These are phyloP conservation scores for Platerodrilus igneus DNA, from an alignment of 2,888 invertebrate genomes.

Conservation along the genomic window DNA sequence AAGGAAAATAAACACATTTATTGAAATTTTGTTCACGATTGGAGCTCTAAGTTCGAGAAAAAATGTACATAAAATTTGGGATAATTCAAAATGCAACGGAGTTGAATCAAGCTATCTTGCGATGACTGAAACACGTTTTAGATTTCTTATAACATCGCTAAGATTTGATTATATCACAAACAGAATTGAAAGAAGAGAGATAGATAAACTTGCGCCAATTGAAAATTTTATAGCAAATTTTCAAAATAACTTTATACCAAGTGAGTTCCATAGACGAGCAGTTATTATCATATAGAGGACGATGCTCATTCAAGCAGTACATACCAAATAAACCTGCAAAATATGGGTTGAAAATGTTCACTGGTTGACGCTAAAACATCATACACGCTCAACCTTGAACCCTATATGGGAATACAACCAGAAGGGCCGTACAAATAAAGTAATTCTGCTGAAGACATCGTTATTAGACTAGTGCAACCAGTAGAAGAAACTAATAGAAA, in stretches of 20 bases:
- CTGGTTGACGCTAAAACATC: slow-evolving; percentile 25
- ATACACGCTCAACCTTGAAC: slow-evolving; percentile 30
- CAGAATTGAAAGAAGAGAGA: slow-evolving; percentile 11
- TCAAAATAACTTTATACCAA: slow-evolving; percentile 21
- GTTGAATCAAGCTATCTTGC: too few species aligned
- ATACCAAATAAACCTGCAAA: slow-evolving; percentile 35
- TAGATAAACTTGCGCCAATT: slow-evolving; percentile 27
- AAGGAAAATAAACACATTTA: too few species aligned
- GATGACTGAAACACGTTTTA: too few species aligned
- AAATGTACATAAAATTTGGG: too few species aligned
- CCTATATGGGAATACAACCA: slow-evolving; percentile 32
- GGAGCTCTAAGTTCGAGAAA: too few species aligned
- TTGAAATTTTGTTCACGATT: too few species aligned
- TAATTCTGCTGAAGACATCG: slow-evolving; percentile 23
- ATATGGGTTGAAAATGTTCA: slow-evolving; percentile 34
- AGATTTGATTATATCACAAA: slow-evolving; percentile 25
- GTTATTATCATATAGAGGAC: slow-evolving; percentile 26
- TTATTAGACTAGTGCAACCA: slow-evolving; percentile 20
- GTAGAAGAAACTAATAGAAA: slow-evolving; percentile 29
- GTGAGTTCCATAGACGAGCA: slow-evolving; percentile 32
- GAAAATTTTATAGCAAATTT: slow-evolving; percentile 33
- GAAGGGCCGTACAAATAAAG: slow-evolving; percentile 24
- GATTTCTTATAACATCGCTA: slow-evolving; percentile 18
- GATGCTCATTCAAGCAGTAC: slow-evolving; percentile 30
- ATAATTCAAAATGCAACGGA: too few species aligned